Conservation (phyloP, 1,140 invertebrate genomes). For the Drosophila biarmipes region DNA sequence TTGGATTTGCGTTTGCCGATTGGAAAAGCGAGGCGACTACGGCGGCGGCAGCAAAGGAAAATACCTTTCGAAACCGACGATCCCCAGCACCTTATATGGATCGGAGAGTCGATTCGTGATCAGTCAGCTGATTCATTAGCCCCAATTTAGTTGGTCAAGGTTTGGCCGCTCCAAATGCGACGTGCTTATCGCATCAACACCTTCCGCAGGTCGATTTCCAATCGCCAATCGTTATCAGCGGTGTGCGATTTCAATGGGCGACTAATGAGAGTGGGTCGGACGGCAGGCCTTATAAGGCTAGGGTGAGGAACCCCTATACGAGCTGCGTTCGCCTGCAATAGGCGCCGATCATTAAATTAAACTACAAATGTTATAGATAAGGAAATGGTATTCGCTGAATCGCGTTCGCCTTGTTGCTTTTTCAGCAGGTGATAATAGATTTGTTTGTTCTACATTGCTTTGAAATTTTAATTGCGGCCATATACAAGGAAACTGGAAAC, state of each 20-base stretch:
- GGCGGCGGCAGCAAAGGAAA: conserved; percentile 23
- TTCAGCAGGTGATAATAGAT: conserved; percentile 40
- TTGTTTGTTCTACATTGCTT: conserved; percentile 18
- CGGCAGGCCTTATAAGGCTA: conserved; percentile 21
- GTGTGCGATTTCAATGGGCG: conserved; percentile 20
- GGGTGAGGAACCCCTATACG: conserved; percentile 26
- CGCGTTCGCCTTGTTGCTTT: conserved; percentile 5
- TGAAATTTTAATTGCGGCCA: conserved; percentile 15
- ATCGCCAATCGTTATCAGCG: conserved; percentile 37
- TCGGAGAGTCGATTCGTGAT: conserved; percentile 35
- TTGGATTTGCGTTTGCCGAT: conserved; percentile 64
- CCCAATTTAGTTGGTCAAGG: conserved; percentile 72
- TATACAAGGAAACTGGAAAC: neutral
- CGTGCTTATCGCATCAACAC: conserved; percentile 58
- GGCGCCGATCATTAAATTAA: conserved; percentile 50
- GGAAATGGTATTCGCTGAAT: conserved; percentile 37
- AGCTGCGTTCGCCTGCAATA: conserved; percentile 6
- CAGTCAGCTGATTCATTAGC: conserved; percentile 64
- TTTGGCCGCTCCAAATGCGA: conserved; percentile 40
- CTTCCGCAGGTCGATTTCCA: conserved; percentile 36
- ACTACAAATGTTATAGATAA: conserved; percentile 44
- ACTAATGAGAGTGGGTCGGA: conserved; percentile 26
- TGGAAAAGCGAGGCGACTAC: conserved; percentile 21
- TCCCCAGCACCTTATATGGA: conserved; percentile 22
- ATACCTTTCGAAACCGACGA: conserved; percentile 45